A percentile compares a stretch with the other conserved stretches of the same genome.
phyloP scores from a whole-genome alignment of 2,888 invertebrate species.

The Zhuqinia jingwanae region DNA sequence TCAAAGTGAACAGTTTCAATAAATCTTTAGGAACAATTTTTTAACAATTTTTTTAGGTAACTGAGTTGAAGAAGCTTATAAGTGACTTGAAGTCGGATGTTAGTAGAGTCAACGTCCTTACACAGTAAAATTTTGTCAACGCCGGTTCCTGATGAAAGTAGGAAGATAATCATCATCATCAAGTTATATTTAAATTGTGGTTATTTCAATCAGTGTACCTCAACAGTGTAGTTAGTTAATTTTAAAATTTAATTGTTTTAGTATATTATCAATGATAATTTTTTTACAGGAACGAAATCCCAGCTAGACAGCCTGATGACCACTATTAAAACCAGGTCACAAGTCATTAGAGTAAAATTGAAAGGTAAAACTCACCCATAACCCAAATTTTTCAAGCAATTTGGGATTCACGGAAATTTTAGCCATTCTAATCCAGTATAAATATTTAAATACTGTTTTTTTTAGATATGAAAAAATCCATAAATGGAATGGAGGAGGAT shows the following conservation, averaged over 20 bases:
- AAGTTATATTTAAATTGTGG: no score
- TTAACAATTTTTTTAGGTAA: constrained; percentile 79
- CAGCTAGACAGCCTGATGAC: constrained; percentile 84
- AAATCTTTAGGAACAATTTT: no score
- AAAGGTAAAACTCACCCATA: constrained; percentile 81
- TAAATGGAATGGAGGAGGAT: constrained; percentile 57
- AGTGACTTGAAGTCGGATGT: constrained; percentile 80
- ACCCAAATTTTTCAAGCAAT: no score
- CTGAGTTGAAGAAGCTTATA: constrained; percentile 81
- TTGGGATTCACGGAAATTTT: no score
- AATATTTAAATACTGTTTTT: constrained; percentile 5
- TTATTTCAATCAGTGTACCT: no score
- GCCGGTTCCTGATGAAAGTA: constrained; percentile 82
- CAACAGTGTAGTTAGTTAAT: no score
- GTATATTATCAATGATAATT: no score
- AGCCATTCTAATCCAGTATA: no score
- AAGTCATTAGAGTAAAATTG: constrained; percentile 83
- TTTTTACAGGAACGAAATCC: constrained; percentile 82
- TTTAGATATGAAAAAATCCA: constrained; percentile 81
- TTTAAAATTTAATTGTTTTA: no score
- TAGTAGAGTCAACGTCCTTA: constrained; percentile 80
- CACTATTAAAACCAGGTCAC: constrained; percentile 83
- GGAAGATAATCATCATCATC: constrained; percentile 76
- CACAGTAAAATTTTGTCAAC: constrained; percentile 84
- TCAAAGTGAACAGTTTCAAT: no score